These are phyloP conservation scores for Leptocoma aspasia DNA, from an alignment of 2,113 vertebrate genomes.

Conservation along the genomic window DNA sequence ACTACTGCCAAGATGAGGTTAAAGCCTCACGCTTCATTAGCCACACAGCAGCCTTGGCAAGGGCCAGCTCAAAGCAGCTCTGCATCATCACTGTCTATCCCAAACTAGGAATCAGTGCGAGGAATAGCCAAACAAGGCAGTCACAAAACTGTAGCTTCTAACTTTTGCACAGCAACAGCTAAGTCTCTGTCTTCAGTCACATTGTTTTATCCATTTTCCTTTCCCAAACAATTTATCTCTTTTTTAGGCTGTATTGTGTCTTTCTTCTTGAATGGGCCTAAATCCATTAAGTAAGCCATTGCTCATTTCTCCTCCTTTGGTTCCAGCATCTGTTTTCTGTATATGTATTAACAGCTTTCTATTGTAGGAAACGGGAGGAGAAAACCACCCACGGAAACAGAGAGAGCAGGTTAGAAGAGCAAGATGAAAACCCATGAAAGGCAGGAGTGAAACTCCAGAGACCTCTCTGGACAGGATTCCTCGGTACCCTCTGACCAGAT, in stretches of 20 bases:
- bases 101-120: background rate
- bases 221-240: background rate
- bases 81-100: background rate
- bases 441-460: background rate
- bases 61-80: background rate
- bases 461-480: background rate
- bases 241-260: background rate
- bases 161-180: background rate
- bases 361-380: background rate
- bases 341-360: background rate
- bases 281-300: background rate
- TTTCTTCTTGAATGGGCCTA: background rate
- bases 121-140: conserved; percentile 35
- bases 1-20: background rate
- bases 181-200: background rate
- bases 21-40: background rate
- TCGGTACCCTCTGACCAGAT: background rate
- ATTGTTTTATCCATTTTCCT: background rate
- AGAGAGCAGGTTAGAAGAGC: background rate
- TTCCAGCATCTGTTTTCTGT: conserved; percentile 20
- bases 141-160: background rate
- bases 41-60: conserved; percentile 41
- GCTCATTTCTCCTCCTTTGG: conserved; percentile 29
- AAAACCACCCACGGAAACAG: conserved; percentile 9
- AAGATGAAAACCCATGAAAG: background rate